Percentiles rank a stretch among this genome's conserved stretches.
Evolutionary conservation across 2,888 invertebrate genomes (phyloP).

Genomic region (Homarus gammarus): DNA sequence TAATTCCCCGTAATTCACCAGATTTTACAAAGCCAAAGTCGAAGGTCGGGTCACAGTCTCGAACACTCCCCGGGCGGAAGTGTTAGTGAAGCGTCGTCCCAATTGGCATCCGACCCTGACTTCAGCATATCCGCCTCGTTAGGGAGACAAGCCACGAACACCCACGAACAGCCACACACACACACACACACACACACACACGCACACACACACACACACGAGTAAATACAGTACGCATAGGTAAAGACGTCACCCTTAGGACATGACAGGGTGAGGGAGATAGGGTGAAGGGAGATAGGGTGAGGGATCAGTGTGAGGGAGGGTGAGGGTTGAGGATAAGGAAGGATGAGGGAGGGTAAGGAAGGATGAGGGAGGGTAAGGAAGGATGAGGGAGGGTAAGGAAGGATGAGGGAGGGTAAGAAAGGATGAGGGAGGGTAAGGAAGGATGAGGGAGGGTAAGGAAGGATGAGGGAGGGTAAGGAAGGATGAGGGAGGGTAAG

Average conservation of each 20-base stretch:
- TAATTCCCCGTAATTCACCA: background rate
- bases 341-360: no score
- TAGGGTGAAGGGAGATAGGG: no score
- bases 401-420: no score
- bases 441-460: no score
- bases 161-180: no score
- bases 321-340: no score
- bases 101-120: conserved; percentile 29
- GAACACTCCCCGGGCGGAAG: conserved; percentile 3
- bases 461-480: no score
- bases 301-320: no score
- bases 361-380: no score
- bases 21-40: background rate
- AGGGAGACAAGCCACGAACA: background rate
- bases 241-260: background rate
- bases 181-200: background rate
- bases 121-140: background rate
- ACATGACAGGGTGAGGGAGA: background rate
- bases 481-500: no score
- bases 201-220: background rate
- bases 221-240: background rate
- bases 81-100: conserved; percentile 6
- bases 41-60: background rate
- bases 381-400: no score
- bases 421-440: no score